Evolutionary conservation across 1,140 invertebrate species (phyloP).

Genomic region (Maconellicoccus hirsutus): DNA sequence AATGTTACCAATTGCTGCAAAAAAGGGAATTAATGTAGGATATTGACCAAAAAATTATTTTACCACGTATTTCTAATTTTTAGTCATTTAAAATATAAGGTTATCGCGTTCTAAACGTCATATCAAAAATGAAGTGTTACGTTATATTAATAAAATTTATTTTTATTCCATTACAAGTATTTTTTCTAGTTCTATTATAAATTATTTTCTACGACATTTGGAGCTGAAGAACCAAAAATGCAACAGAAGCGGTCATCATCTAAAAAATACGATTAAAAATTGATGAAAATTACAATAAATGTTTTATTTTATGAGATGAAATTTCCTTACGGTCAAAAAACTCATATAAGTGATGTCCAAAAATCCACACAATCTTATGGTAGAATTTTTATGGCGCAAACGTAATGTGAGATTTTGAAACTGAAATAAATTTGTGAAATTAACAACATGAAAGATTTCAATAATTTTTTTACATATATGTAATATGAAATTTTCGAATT

Average conservation of each 20-base stretch:
- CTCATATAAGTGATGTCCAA: background rate
- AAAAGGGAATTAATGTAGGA: slow-evolving; percentile 58
- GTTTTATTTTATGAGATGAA: too few relatives aligned
- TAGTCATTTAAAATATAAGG: background rate
- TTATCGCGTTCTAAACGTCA: background rate
- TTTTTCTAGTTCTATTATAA: background rate
- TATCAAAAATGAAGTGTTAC: background rate
- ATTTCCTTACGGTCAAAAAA: background rate
- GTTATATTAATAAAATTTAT: background rate
- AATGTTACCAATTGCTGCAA: slow-evolving; percentile 72
- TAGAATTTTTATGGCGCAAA: background rate
- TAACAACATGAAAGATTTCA: too few relatives aligned
- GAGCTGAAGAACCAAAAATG: background rate
- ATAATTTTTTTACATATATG: too few relatives aligned
- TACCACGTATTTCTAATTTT: slow-evolving; percentile 23
- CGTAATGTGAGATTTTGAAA: background rate
- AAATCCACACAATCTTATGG: background rate
- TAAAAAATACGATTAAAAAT: background rate
- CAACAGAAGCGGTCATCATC: background rate
- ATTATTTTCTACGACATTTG: background rate
- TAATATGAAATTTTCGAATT: background rate
- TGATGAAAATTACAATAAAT: too few relatives aligned
- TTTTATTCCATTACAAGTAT: background rate
- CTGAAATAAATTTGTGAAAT: background rate
- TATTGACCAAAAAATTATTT: slow-evolving; percentile 23